These are phyloP conservation scores for Dicrostonyx torquatus DNA, from an alignment of 2,797 vertebrate genomes.

Conservation along the genomic window DNA sequence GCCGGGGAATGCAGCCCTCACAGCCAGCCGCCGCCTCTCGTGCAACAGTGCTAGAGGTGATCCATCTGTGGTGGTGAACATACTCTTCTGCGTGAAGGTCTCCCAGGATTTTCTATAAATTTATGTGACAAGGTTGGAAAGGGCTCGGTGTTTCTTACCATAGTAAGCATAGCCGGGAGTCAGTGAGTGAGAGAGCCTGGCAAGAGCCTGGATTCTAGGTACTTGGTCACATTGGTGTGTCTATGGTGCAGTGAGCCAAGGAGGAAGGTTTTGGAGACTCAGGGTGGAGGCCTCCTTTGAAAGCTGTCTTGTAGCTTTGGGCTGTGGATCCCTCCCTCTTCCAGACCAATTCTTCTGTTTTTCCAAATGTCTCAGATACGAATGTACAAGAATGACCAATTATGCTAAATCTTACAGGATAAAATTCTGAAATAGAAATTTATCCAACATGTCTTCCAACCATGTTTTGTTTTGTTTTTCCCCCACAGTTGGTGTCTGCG, in stretches of 20 bases:
- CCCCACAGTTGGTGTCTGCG: neutral
- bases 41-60: no score
- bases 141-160: neutral
- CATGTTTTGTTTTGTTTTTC: neutral
- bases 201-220: neutral
- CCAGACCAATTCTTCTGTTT: neutral
- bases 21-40: no score
- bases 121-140: neutral
- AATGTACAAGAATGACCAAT: neutral
- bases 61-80: neutral
- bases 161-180: neutral
- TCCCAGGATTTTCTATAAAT: neutral
- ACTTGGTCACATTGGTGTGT: accelerated
- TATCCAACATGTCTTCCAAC: neutral
- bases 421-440: neutral
- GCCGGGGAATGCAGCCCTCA: no score
- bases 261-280: neutral
- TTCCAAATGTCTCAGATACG: no score
- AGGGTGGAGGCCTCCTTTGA: neutral
- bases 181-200: accelerated
- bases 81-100: neutral
- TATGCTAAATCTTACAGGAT: neutral
- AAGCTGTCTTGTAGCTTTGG: accelerated
- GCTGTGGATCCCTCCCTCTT: no score
- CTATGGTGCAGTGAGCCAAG: neutral